Base-by-base conservation (phyloP, 2,113 vertebrate genomes). In the Bagarius yarrelli region DNA sequence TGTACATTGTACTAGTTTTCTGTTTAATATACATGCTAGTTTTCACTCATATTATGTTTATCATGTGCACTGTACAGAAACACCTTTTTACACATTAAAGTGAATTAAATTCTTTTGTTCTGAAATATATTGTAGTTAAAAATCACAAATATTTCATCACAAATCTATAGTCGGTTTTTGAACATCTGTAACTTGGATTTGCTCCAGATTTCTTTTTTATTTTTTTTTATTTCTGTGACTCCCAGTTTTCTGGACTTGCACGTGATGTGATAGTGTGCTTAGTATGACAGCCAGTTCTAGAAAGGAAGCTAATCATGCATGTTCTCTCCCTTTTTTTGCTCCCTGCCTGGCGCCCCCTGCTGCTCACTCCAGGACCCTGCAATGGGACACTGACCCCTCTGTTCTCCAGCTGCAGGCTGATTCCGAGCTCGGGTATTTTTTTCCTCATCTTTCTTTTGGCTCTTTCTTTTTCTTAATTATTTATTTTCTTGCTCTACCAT, bases 371-470 rank as follows among this genome's bases (percentile, higher is more conserved):
- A 99, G 98, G 96, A 97, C 96, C 88, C 92, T 99, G 93, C 97
- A 98, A 91, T 99, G 97, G 98, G 97, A 99, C 93, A 96, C 97
- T 92, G 98, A 99, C 95, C 97, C 97, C 87, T 97, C 96, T 92
- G 97, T 99, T 91, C 95, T 99, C 86, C 98, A 98, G 94, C 95
- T 99, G 91, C 96, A 98, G 90, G 95, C 95, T 87, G 97, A 99
- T 94, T 97, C 97, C 89, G 97, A 98, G 92, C 95, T 97, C 89
- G 96, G 98, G 98, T 99, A 97, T 89, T 91, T 92, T 89, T 92
- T 92, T 59, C 59, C 86, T 79, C 90, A 92, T 89, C 93, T 88
- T 60, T 71, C 70, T 56, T 80, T 66, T 84, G 53, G 36, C 79
- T 70, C 55, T 82, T 70, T 64, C 25, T 79, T 66, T 72, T 50